Evolutionary conservation across 2,888 invertebrate genomes (phyloP), one percentile per base, ranked within the genome.

Genomic region (Euzetes globulus): DNA sequence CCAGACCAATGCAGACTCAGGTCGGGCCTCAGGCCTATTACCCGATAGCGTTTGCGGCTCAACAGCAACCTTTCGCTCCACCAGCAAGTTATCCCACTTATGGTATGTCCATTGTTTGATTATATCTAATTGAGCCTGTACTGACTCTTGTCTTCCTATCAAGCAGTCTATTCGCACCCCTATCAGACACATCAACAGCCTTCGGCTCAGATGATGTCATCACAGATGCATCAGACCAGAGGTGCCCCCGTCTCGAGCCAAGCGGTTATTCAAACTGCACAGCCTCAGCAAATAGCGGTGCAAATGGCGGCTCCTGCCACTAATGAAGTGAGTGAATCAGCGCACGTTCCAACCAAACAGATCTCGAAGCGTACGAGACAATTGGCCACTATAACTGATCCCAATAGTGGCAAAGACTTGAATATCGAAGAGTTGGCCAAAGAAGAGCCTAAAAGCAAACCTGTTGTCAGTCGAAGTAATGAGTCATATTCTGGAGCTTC

Each of bases 401-500:
- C 71, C 1, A 47, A 70, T 25, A 27, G 27, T 27, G 71, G 71
- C 17, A 71, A 71, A 15, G 29, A 13, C 0, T 1, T 71, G 0
- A 22, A 71, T 22, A 17, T 71, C 3, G 50, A 25, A 37, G 47
- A 11, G 22, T 71, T 71, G 71, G 71, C 71, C 5, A 68, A 68
- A 68, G 29, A 17, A 4, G 63, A 37, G n/a, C 37, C 63, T 2
- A 63, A 37, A 37, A 33, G 3, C 15, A 27, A 37, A 5, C 13
- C 37, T 27, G 15, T 19, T 37, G n/a, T 29, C 17, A 37, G 4
- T 37, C 29, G n/a, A n/a, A 63, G 11, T 17, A 63, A 37, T 63
- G 33, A 63, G 37, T 63, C 63, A 63, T 29, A 25, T 37, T 19
- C 63, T 15, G 63, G 63, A 63, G 63, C 63, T 63, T 63, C 63